These are phyloP conservation scores for Aulostomus chinensis DNA, from an alignment of 2,797 vertebrate genomes.

Conservation along the genomic window DNA sequence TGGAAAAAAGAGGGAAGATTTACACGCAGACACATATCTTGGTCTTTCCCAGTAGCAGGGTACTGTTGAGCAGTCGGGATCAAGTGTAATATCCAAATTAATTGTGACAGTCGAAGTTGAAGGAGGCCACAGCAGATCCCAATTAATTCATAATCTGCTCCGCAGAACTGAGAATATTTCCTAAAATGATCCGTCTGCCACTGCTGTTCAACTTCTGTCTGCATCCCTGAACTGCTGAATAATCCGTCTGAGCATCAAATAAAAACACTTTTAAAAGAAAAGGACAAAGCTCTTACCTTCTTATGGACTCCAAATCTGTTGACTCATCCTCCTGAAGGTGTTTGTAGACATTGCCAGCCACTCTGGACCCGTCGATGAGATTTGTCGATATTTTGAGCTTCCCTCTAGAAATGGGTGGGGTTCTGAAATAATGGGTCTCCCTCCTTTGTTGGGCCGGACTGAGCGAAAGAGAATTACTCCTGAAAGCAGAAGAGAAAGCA, in stretches of 20 bases:
- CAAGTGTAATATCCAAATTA: slow-evolving; percentile 56
- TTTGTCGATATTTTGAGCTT: slow-evolving; percentile 63
- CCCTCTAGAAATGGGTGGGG: slow-evolving; percentile 74
- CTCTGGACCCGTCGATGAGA: slow-evolving; percentile 68
- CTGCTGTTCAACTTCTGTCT: slow-evolving; percentile 49
- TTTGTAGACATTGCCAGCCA: slow-evolving; percentile 72
- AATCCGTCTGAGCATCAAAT: slow-evolving; percentile 9
- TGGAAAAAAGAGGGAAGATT: slow-evolving; percentile 23
- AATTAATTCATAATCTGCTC: slow-evolving; percentile 57
- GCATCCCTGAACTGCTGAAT: slow-evolving; percentile 9
- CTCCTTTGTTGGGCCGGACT: slow-evolving; percentile 71
- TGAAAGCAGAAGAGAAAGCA: slow-evolving; percentile 41
- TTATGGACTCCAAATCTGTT: slow-evolving; percentile 67
- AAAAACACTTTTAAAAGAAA: background rate
- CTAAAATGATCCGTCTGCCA: slow-evolving; percentile 47
- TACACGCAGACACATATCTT: slow-evolving; percentile 25
- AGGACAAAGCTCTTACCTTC: slow-evolving; percentile 64
- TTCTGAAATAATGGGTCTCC: slow-evolving; percentile 68
- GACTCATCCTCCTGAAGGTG: slow-evolving; percentile 79
- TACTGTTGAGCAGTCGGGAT: slow-evolving; percentile 38
- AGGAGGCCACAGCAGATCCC: slow-evolving; percentile 46
- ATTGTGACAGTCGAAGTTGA: slow-evolving; percentile 56
- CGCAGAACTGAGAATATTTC: slow-evolving; percentile 46
- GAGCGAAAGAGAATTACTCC: slow-evolving; percentile 76
- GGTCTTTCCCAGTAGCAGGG: slow-evolving; percentile 34